Conservation (phyloP, 2,888 invertebrate genomes). For the Campoplex capitator region DNA sequence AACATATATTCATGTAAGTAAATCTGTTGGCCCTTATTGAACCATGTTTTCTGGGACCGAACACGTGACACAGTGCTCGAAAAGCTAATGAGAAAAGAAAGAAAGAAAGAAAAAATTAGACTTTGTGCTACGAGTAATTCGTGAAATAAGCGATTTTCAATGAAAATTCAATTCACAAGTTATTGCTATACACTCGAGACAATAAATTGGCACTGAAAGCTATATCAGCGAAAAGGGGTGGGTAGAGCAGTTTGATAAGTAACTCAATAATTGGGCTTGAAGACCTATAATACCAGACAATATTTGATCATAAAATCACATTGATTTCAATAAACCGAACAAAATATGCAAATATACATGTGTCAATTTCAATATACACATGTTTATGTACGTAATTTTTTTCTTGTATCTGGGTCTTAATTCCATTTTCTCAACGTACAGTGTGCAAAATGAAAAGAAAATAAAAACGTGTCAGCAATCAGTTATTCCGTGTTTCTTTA, state of each 20-base stretch:
- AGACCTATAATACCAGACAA: conserved; percentile 11
- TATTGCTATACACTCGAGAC: conserved; percentile 16
- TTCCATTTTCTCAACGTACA: conserved; percentile 56
- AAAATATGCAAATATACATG: conserved; percentile 28
- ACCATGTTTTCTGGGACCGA: conserved; percentile 1
- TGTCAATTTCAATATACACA: conserved; percentile 16
- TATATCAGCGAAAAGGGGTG: conserved; percentile 18
- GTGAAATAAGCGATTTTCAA: conserved; percentile 14
- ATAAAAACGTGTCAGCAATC: conserved; percentile 79
- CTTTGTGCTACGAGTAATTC: conserved; percentile 19
- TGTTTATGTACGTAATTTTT: conserved; percentile 43
- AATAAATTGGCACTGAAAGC: conserved; percentile 53
- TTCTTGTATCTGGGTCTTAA: conserved; percentile 53
- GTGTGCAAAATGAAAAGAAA: conserved; percentile 59
- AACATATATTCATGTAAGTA: not conserved
- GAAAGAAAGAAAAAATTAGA: conserved; percentile 17
- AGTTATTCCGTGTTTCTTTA: conserved; percentile 90
- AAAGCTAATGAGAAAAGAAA: conserved; percentile 23
- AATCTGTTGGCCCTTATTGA: conserved; percentile 15
- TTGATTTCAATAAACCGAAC: conserved; percentile 47
- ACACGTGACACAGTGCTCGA: conserved; percentile 24
- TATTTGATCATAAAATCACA: conserved; percentile 43
- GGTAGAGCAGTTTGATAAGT: conserved; percentile 21
- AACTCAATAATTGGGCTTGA: conserved; percentile 22
- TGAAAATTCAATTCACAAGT: not conserved